These are phyloP conservation scores for Eilema caniola DNA, from an alignment of 2,888 invertebrate species.

Conservation along the genomic window DNA sequence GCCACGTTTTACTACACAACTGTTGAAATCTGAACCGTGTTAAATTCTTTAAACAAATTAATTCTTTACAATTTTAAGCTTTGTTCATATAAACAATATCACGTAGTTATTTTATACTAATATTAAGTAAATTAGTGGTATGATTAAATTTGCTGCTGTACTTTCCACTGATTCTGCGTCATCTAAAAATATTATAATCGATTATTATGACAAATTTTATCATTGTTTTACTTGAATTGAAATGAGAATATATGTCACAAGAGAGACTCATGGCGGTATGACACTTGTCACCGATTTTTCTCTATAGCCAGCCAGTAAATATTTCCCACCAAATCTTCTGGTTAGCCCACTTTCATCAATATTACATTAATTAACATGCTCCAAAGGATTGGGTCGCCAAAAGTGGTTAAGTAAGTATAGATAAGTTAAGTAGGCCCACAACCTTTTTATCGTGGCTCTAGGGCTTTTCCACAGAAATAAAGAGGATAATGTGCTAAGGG, in stretches of 20 bases:
- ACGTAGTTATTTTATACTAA: constrained; percentile 35
- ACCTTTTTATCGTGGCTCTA: background rate
- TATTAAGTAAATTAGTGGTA: constrained; percentile 47
- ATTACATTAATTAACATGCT: background rate
- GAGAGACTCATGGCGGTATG: background rate
- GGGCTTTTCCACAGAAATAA: background rate
- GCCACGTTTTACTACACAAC: constrained; percentile 57
- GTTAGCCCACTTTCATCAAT: background rate
- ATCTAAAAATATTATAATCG: constrained; percentile 40
- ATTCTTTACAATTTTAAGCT: constrained; percentile 17
- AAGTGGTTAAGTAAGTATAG: background rate
- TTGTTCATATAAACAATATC: constrained; percentile 18
- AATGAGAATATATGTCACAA: background rate
- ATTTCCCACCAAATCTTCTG: too few relatives aligned
- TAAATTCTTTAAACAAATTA: constrained; percentile 46
- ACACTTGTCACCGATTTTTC: too few relatives aligned
- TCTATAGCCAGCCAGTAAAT: too few relatives aligned
- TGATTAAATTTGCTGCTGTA: constrained; percentile 38
- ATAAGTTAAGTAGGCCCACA: too few relatives aligned
- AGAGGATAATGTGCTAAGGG: too few relatives aligned
- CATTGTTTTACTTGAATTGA: background rate
- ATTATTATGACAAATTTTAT: constrained; percentile 5
- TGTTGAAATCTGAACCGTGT: constrained; percentile 53
- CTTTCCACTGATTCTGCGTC: constrained; percentile 33
- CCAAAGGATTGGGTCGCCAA: background rate